Conservation (phyloP, 2,113 vertebrate species). For the Plestiodon gilberti region DNA sequence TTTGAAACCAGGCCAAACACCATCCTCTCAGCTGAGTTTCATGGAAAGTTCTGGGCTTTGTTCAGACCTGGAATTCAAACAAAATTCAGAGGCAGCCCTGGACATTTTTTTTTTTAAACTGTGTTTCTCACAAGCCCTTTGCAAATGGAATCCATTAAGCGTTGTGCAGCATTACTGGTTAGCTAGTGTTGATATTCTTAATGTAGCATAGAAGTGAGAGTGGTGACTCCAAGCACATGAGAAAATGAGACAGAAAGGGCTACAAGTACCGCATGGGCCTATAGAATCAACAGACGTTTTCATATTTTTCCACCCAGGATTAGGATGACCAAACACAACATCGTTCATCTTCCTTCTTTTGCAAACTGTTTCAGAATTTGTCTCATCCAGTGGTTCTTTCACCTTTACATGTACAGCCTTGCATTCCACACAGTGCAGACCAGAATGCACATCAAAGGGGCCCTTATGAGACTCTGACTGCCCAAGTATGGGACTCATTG, state of each 20-base stretch:
- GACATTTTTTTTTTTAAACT: background rate
- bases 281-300: background rate
- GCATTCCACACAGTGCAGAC: background rate
- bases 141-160: background rate
- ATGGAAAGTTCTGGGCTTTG: conserved; percentile 10
- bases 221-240: background rate
- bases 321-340: background rate
- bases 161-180: background rate
- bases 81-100: background rate
- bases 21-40: conserved; percentile 21
- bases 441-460: background rate
- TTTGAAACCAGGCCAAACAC: conserved; percentile 17
- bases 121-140: background rate
- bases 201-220: rapidly evolving
- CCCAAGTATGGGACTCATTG: background rate
- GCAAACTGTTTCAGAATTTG: background rate
- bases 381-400: background rate
- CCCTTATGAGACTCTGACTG: background rate
- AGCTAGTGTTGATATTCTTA: background rate
- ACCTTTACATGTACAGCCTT: background rate
- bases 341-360: background rate
- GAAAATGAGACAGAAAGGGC: background rate
- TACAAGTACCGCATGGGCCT: background rate
- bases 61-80: conserved; percentile 20
- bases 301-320: background rate